phyloP scores from a whole-genome alignment of 2,113 vertebrate species.

The Solenodon paradoxus region DNA sequence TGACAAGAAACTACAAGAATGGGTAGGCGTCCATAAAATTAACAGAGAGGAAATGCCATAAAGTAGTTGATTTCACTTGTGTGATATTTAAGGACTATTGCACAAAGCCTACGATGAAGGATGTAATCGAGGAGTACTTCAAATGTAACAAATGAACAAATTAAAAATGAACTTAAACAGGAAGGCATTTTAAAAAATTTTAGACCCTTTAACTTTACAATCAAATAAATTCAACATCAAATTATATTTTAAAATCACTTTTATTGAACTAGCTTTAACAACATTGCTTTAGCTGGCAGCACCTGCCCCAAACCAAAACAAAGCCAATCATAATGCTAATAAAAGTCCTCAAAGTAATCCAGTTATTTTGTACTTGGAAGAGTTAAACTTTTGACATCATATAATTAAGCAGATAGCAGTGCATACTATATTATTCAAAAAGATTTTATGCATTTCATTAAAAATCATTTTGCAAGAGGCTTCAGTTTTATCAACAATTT shows the following conservation, averaged over 20 bases:
- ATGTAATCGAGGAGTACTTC: no score
- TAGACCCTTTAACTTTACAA: background rate
- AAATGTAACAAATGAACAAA: no score
- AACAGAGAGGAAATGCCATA: no score
- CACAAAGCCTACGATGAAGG: no score
- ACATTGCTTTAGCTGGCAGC: conserved; percentile 74
- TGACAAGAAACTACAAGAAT: no score
- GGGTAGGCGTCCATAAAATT: no score
- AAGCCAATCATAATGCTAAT: conserved; percentile 69
- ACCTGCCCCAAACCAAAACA: conserved; percentile 72
- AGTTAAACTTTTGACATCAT: conserved; percentile 79
- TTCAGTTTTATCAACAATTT: conserved; percentile 74
- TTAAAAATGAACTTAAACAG: no score
- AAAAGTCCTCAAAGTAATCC: conserved; percentile 73
- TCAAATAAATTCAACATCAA: conserved; percentile 43
- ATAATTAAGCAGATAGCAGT: conserved; percentile 80
- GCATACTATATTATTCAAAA: conserved; percentile 75
- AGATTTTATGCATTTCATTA: conserved; percentile 73
- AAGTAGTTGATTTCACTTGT: no score
- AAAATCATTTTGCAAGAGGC: conserved; percentile 78
- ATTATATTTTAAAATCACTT: conserved; percentile 63
- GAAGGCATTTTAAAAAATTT: conserved; percentile 5
- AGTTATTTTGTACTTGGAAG: conserved; percentile 70
- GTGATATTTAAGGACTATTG: no score
- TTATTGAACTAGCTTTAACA: conserved; percentile 81